phyloP scores from a whole-genome alignment of 2,113 vertebrate species.

The Ptilonorhynchus violaceus region DNA sequence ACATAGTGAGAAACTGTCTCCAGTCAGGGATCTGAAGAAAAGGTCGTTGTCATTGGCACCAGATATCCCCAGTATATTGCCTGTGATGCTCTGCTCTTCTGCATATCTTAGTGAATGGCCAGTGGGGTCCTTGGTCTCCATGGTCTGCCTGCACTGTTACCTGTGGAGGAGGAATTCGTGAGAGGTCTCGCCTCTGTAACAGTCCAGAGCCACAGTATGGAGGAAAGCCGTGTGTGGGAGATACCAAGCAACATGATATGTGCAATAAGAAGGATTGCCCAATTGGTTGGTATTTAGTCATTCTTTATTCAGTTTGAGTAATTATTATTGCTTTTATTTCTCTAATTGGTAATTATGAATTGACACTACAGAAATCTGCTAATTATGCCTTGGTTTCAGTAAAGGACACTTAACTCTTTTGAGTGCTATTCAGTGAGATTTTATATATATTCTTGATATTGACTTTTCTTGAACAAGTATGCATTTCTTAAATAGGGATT shows the following conservation, averaged over 20 bases:
- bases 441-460: not conserved
- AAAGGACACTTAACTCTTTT: not conserved
- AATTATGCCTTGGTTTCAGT: not conserved
- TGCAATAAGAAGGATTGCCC: conserved; percentile 89
- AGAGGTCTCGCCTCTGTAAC: conserved; percentile 85
- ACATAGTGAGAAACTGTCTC: not conserved
- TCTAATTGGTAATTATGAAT: not conserved
- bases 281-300: conserved; percentile 74
- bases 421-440: not conserved
- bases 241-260: conserved; percentile 79
- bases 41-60: not conserved
- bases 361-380: not conserved
- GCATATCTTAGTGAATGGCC: conserved; percentile 83
- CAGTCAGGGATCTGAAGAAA: not conserved
- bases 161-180: conserved; percentile 87
- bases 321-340: not conserved
- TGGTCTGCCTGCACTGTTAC: conserved; percentile 92
- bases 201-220: conserved; percentile 88
- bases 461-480: not conserved
- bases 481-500: not conserved
- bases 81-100: not conserved
- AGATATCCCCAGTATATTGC: not conserved
- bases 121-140: conserved; percentile 95
- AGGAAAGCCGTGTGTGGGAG: conserved; percentile 84
- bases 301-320: not conserved